phyloP scores from a whole-genome alignment of 2,113 vertebrate species.

The Tapirus terrestris region DNA sequence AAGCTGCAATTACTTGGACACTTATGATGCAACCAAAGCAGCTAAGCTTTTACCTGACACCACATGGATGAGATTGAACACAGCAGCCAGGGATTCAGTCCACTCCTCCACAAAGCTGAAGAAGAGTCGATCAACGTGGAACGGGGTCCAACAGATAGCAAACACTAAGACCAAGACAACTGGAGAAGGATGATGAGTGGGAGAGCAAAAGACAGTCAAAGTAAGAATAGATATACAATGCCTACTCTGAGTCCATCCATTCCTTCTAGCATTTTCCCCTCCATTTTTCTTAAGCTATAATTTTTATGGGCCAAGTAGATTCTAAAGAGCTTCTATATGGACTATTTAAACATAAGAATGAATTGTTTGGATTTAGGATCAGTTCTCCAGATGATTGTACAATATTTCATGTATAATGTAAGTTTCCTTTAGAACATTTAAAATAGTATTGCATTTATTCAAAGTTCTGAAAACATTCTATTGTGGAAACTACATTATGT shows the following conservation, averaged over 20 bases:
- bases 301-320: neutral
- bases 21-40: neutral
- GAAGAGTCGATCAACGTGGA: slow-evolving; percentile 88
- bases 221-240: neutral
- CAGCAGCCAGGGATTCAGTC: slow-evolving; percentile 87
- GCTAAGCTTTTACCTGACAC: slow-evolving; percentile 85
- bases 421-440: neutral
- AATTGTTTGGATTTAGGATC: neutral
- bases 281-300: neutral
- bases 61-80: slow-evolving; percentile 88
- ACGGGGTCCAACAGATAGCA: slow-evolving; percentile 89
- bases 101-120: slow-evolving; percentile 89
- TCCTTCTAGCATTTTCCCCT: neutral
- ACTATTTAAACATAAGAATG: neutral
- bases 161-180: slow-evolving; percentile 88
- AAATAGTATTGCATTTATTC: neutral
- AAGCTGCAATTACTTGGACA: neutral
- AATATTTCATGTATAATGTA: neutral
- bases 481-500: neutral
- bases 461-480: neutral
- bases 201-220: neutral
- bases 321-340: neutral
- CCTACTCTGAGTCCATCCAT: neutral
- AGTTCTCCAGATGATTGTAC: neutral
- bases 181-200: slow-evolving; percentile 61